Percentiles rank a stretch among this genome's conserved stretches.
These are phyloP conservation scores for Metopolophium dirhodum DNA, from an alignment of 1,140 invertebrate species.

Conservation along the genomic window DNA sequence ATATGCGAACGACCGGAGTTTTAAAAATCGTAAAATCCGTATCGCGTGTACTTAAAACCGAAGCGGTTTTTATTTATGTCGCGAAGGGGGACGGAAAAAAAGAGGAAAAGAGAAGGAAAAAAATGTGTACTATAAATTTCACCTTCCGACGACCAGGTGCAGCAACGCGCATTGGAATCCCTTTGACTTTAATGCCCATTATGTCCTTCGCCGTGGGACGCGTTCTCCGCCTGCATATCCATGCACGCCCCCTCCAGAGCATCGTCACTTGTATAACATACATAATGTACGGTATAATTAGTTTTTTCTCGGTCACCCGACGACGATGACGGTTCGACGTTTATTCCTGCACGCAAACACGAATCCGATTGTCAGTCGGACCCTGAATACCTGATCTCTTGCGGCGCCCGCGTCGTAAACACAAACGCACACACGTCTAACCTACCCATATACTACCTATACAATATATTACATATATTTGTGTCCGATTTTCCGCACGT, in stretches of 20 bases:
- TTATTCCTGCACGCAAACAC: neutral
- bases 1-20: constrained; percentile 52
- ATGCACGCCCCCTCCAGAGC: neutral
- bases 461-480: neutral
- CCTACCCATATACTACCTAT: neutral
- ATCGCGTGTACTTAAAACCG: constrained; percentile 55
- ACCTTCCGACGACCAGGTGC: constrained; percentile 56
- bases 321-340: neutral
- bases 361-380: constrained; percentile 32
- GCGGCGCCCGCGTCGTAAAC: neutral
- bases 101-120: constrained; percentile 21
- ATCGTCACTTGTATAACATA: neutral
- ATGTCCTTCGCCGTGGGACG: constrained; percentile 46
- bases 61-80: constrained; percentile 55
- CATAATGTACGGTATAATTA: constrained; percentile 29
- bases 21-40: constrained; percentile 57
- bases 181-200: constrained; percentile 57
- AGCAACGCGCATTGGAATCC: constrained; percentile 30
- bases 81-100: neutral
- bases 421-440: neutral
- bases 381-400: neutral
- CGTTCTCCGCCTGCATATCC: neutral
- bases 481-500: neutral
- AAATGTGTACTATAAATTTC: constrained; percentile 54
- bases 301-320: constrained; percentile 24